These are phyloP conservation scores for Sinosuthora webbiana DNA, from an alignment of 2,113 vertebrate species.

Conservation along the genomic window DNA sequence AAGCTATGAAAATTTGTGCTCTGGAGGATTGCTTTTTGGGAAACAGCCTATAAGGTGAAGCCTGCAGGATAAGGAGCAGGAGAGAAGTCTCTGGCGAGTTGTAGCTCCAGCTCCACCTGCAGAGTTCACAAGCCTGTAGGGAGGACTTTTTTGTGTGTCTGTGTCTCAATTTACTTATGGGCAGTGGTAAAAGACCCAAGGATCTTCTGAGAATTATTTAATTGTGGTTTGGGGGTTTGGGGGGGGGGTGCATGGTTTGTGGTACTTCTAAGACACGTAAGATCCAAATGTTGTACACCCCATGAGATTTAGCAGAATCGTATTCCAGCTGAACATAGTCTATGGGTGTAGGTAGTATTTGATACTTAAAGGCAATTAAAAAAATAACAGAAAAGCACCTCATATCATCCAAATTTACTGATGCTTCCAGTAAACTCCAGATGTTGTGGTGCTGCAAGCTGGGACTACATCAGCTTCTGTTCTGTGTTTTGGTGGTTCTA, in stretches of 20 bases:
- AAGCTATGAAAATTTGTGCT: neutral
- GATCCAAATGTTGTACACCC: neutral
- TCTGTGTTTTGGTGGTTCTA: neutral
- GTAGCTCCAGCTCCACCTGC: neutral
- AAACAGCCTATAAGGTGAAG: neutral
- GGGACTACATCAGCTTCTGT: neutral
- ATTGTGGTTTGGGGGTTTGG: neutral
- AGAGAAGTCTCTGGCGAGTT: neutral
- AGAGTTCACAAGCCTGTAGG: neutral
- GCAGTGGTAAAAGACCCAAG: neutral
- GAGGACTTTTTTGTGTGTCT: neutral
- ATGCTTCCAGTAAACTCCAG: neutral
- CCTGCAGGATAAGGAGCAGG: neutral
- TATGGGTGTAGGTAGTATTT: neutral
- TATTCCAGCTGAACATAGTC: neutral
- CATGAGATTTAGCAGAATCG: neutral
- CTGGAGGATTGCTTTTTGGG: neutral
- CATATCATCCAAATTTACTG: neutral
- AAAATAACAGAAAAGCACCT: neutral
- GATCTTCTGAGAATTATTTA: neutral
- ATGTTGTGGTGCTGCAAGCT: neutral
- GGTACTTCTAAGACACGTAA: neutral
- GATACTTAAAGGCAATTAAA: neutral
- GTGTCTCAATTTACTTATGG: neutral
- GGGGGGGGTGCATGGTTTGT: neutral